These are phyloP conservation scores for Protobothrops flavoviridis DNA, from an alignment of 2,113 vertebrate genomes.

Conservation along the genomic window DNA sequence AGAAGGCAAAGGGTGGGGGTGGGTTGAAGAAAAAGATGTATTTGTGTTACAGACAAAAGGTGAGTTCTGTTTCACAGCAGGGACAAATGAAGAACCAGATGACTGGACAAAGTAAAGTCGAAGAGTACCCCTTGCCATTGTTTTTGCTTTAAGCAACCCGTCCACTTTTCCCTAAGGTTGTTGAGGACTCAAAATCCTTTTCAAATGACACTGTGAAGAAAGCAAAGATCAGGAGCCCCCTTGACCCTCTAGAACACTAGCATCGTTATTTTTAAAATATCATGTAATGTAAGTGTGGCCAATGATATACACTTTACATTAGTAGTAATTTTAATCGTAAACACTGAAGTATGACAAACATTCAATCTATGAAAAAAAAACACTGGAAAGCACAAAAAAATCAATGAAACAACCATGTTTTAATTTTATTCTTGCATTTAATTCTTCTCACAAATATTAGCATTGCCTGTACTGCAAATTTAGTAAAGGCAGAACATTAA, in stretches of 20 bases:
- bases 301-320: not conserved
- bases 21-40: conserved; percentile 66
- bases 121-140: conserved; percentile 45
- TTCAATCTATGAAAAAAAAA: not conserved
- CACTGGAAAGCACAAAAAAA: accelerated
- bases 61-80: conserved; percentile 73
- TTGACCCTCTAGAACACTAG: conserved; percentile 33
- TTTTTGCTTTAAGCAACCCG: conserved; percentile 53
- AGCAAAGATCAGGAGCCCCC: conserved; percentile 29
- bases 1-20: conserved; percentile 47
- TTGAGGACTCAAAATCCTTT: conserved; percentile 7
- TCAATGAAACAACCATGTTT: not conserved
- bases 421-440: not conserved
- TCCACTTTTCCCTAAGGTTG: conserved; percentile 47
- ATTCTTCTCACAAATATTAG: not conserved
- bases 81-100: conserved; percentile 72
- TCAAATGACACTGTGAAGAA: conserved; percentile 28
- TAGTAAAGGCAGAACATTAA: not conserved
- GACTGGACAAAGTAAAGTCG: conserved; percentile 69
- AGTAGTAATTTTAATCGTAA: not conserved
- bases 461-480: not conserved
- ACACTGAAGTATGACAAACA: not conserved
- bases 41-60: conserved; percentile 74
- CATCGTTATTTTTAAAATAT: conserved; percentile 49
- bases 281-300: not conserved